Conservation (phyloP, 37 sponge, comb jelly and placozoan genomes). For the Lycopodina hypogea region DNA sequence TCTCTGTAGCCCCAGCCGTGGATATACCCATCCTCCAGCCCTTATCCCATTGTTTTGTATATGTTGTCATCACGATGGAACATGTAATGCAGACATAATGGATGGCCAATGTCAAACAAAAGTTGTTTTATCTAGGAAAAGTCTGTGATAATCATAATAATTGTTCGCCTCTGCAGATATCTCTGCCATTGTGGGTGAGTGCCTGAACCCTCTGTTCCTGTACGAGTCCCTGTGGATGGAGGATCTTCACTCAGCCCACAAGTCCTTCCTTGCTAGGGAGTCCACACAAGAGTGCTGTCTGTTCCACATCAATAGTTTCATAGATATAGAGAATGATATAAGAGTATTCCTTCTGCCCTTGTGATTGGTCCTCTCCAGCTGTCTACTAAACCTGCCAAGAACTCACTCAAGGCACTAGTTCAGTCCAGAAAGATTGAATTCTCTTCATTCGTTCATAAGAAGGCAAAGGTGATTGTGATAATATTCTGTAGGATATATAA, state of each 20-base stretch:
- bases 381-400: constrained; percentile 68
- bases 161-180: too few species aligned
- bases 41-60: too few species aligned
- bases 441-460: constrained; percentile 65
- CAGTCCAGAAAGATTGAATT: constrained; percentile 79
- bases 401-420: constrained; percentile 62
- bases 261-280: constrained; percentile 44
- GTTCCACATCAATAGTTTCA: constrained; percentile 30
- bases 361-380: constrained; percentile 62
- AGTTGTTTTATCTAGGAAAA: too few species aligned
- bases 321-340: constrained; percentile 59
- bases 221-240: constrained; percentile 78
- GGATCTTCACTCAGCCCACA: constrained; percentile 74
- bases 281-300: constrained; percentile 40
- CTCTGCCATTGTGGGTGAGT: constrained; percentile 18
- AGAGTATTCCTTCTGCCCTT: constrained; percentile 39
- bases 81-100: too few species aligned
- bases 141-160: too few species aligned
- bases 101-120: too few species aligned
- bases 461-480: constrained; percentile 83
- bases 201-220: constrained; percentile 23
- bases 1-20: too few species aligned
- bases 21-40: too few species aligned
- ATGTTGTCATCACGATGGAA: too few species aligned
- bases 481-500: background rate